Evolutionary conservation across 2,888 invertebrate species (phyloP).

Genomic region (Agrypnus murinus): DNA sequence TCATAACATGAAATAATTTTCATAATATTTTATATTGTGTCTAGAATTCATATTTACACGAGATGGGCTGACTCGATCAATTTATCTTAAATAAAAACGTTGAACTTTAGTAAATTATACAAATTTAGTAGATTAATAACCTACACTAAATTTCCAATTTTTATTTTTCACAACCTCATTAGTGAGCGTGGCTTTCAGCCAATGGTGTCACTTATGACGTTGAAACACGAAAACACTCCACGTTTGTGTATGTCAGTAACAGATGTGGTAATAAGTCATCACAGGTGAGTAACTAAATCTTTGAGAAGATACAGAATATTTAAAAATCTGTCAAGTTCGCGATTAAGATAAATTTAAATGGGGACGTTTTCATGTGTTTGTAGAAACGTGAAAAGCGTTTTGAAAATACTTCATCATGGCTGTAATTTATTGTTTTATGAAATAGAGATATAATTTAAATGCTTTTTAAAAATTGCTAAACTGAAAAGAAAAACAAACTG

Average conservation of each 20-base stretch:
- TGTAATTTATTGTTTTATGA: too few relatives aligned
- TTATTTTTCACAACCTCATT: slow-evolving; percentile 24
- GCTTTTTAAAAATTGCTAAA: too few relatives aligned
- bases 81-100: neutral
- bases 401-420: too few relatives aligned
- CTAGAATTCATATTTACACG: slow-evolving; percentile 3
- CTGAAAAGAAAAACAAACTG: too few relatives aligned
- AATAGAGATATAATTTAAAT: too few relatives aligned
- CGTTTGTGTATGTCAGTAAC: slow-evolving; percentile 16
- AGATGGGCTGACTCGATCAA: neutral
- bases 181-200: slow-evolving; percentile 22
- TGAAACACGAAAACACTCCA: slow-evolving; percentile 15
- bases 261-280: slow-evolving; percentile 29
- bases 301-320: slow-evolving; percentile 8
- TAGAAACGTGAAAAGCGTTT: too few relatives aligned
- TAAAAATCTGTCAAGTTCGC: slow-evolving; percentile 24
- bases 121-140: slow-evolving; percentile 16
- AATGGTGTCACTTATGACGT: slow-evolving; percentile 25
- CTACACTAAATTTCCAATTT: slow-evolving; percentile 11
- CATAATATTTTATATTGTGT: slow-evolving; percentile 15
- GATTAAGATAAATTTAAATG: slow-evolving; percentile 20
- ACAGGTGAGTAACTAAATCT: slow-evolving; percentile 29
- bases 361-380: neutral
- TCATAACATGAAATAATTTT: neutral
- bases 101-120: slow-evolving; percentile 10